Base-by-base conservation (phyloP, 2,797 vertebrate genomes). In the Vipera latastei region DNA sequence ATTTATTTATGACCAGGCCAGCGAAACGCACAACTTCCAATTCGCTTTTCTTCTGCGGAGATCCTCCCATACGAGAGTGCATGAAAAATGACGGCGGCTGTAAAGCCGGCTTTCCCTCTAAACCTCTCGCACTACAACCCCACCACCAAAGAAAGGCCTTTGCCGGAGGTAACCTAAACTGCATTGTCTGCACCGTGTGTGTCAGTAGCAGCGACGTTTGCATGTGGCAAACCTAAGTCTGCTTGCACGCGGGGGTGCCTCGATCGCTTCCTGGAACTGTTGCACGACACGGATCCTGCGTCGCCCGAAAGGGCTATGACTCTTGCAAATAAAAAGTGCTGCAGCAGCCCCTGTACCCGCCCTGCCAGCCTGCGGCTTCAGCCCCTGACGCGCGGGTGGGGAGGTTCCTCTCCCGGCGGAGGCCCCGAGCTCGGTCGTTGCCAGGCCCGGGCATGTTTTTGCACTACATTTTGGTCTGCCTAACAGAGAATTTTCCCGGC, bases 331-430 rank as follows among this genome's bases (percentile, higher is more conserved):
- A 14, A 20, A 56, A 78, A 85, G 53, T 11, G 86, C 53, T 32
- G 56, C 65, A 26, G 91, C 88, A 6, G 73, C 88, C 48, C 22
- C 78, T 18, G 6, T 69, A 51, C 59, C 90, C 61, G 93, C 94
- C 90, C 78, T 78, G 88, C 93, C 90, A 26, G 90, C 90, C 90
- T 69, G 93, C 91, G 87, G 90, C 90, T 57, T 69, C 93, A 78
- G 91, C 87, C 83, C 55, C 89, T 11, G 90, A 69, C 94, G 91
- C 89, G 91, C 93, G 88, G 91, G 85, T 88, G 91, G 91, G 89
- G 93, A n/a, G 48, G 48, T 4, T 59, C 26, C 59, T 38, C 87
- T 94, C 93, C 92, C 60, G 91, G 57, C 59, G 28, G 91, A 92
- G 92, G 92, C 94, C 94, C 93, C 92, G 91, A 90, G 55, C 55